Conservation (phyloP, 2,113 vertebrate genomes). For the Podiceps cristatus region DNA sequence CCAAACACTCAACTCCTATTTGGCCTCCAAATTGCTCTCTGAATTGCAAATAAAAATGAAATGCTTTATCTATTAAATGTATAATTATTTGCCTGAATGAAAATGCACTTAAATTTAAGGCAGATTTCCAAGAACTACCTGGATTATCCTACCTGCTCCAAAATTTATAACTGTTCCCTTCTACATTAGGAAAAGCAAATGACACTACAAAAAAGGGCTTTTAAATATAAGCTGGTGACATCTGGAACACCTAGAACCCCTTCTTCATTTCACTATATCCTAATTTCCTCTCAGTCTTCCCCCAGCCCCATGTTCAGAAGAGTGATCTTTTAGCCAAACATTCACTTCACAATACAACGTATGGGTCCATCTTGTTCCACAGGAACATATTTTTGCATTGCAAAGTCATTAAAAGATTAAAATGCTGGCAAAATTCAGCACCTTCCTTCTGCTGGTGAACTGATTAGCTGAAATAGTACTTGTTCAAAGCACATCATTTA, state of each 20-base stretch:
- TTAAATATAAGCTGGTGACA: neutral
- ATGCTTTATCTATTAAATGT: neutral
- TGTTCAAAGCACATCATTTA: neutral
- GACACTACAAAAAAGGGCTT: neutral
- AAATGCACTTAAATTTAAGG: neutral
- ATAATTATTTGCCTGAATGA: neutral
- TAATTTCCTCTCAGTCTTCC: neutral
- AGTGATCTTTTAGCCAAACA: neutral
- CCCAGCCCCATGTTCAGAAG: neutral
- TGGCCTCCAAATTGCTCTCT: neutral
- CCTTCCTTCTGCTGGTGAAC: neutral
- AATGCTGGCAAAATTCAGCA: neutral
- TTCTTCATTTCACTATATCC: neutral
- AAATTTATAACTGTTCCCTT: neutral
- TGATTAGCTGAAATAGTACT: neutral
- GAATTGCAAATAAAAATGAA: neutral
- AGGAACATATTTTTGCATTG: neutral
- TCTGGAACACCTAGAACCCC: neutral
- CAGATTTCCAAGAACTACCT: neutral
- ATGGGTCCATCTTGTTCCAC: neutral
- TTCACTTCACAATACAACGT: neutral
- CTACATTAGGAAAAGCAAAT: neutral
- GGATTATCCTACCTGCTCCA: neutral
- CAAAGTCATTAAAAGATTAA: neutral
- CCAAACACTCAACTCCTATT: neutral